Conservation (phyloP, 1,140 invertebrate species). For the Lasioglossum albipes region DNA sequence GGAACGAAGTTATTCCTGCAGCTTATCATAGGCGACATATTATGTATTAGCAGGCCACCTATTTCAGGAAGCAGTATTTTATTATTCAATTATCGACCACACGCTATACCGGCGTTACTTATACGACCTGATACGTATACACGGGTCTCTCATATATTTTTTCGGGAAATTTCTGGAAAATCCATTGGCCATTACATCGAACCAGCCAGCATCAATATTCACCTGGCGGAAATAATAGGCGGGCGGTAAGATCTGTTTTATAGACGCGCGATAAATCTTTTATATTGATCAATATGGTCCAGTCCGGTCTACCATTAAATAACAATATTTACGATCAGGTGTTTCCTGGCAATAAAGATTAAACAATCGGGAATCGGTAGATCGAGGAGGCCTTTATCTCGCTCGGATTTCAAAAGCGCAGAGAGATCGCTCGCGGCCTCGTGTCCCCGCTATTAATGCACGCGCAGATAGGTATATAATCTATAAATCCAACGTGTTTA, state of each 20-base stretch:
- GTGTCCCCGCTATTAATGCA: conserved; percentile 45
- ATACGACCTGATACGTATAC: no score
- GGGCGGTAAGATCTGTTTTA: conserved; percentile 59
- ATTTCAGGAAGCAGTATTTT: no score
- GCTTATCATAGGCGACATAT: no score
- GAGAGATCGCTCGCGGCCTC: background rate
- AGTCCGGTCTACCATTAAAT: conserved; percentile 58
- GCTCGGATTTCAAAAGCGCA: conserved; percentile 50
- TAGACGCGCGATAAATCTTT: conserved; percentile 57
- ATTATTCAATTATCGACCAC: no score
- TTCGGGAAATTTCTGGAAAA: background rate
- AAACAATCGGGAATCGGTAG: conserved; percentile 59
- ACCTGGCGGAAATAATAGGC: conserved; percentile 39
- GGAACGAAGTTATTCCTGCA: no score
- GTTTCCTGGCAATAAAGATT: conserved; percentile 63
- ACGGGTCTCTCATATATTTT: background rate
- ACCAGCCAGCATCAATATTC: conserved; percentile 47
- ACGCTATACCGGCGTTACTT: no score
- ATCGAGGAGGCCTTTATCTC: conserved; percentile 57
- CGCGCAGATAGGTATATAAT: conserved; percentile 47
- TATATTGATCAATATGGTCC: conserved; percentile 52
- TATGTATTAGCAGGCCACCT: no score
- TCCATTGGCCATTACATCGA: conserved; percentile 5
- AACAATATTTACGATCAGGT: conserved; percentile 61
- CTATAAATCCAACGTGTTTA: conserved; percentile 65